Percentiles rank a stretch among this genome's conserved stretches.
These are phyloP conservation scores for Polypterus bichir DNA, from an alignment of 2,113 vertebrate species.

Conservation along the genomic window DNA sequence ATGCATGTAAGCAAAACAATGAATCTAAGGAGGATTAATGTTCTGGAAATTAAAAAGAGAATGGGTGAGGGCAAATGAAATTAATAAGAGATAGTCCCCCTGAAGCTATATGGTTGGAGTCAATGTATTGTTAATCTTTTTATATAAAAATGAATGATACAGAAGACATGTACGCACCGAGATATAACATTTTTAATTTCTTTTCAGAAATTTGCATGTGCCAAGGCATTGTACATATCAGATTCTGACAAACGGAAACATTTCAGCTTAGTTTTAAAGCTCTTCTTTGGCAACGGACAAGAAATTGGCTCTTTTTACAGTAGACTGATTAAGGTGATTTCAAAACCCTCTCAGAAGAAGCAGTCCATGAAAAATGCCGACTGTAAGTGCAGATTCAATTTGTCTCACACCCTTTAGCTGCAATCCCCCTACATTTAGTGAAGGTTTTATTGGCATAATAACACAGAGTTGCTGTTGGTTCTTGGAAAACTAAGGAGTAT, in stretches of 20 bases:
- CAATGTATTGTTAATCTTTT: background rate
- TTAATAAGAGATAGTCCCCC: too few relatives aligned
- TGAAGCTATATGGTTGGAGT: background rate
- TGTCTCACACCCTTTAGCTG: too few relatives aligned
- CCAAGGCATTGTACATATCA: conserved; percentile 86
- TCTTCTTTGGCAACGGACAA: conserved; percentile 68
- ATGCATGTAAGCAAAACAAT: background rate
- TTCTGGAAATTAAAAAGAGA: too few relatives aligned
- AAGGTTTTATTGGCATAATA: too few relatives aligned
- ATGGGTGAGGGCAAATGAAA: too few relatives aligned
- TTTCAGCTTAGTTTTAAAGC: conserved; percentile 71
- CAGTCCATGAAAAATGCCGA: conserved; percentile 93
- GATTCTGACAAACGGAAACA: conserved; percentile 90
- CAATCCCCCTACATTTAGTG: too few relatives aligned
- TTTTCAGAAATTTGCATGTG: conserved; percentile 68
- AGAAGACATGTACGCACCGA: too few relatives aligned
- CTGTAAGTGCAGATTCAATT: conserved; percentile 48
- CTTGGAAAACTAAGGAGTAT: too few relatives aligned
- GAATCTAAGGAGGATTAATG: background rate
- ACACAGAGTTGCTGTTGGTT: too few relatives aligned
- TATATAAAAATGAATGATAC: too few relatives aligned
- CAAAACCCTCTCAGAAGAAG: conserved; percentile 93
- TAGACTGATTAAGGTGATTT: conserved; percentile 89
- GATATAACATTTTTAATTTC: background rate
- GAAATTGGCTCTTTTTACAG: conserved; percentile 86